Evolutionary conservation across 2,797 vertebrate genomes (phyloP).

Genomic region (Rhabdophis nuchalis): DNA sequence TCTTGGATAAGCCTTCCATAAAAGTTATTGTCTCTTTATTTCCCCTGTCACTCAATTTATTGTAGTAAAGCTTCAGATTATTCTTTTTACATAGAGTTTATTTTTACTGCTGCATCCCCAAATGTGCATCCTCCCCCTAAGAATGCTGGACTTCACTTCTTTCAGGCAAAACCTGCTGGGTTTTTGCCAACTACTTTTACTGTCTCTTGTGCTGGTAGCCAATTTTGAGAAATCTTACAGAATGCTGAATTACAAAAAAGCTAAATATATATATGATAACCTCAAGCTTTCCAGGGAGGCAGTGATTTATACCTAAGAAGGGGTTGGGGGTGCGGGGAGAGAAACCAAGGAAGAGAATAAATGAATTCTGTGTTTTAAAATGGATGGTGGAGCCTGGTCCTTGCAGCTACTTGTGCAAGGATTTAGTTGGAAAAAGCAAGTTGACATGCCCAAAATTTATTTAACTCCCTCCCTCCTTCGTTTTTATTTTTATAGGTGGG

Average conservation of each 20-base stretch:
- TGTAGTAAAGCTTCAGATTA: background rate
- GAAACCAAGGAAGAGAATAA: background rate
- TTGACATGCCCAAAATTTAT: background rate
- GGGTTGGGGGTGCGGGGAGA: background rate
- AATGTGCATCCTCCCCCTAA: too few species aligned
- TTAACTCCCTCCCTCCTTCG: background rate
- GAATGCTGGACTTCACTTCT: background rate
- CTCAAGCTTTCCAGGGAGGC: background rate
- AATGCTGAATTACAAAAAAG: background rate
- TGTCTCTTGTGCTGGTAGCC: background rate
- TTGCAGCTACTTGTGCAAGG: background rate
- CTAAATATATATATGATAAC: background rate
- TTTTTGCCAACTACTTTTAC: background rate
- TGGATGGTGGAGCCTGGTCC: background rate
- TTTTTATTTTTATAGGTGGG: conserved; percentile 6
- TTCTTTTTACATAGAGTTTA: background rate
- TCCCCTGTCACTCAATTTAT: background rate
- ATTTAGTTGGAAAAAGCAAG: conserved; percentile 12
- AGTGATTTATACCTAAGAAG: background rate
- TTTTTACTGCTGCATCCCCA: background rate
- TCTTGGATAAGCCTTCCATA: background rate
- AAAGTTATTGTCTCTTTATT: background rate
- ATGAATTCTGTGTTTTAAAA: background rate
- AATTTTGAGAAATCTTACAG: background rate
- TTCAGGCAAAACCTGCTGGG: background rate